These are phyloP conservation scores for Arrhopalites spinosus DNA, from an alignment of 2,888 invertebrate genomes.

Conservation along the genomic window DNA sequence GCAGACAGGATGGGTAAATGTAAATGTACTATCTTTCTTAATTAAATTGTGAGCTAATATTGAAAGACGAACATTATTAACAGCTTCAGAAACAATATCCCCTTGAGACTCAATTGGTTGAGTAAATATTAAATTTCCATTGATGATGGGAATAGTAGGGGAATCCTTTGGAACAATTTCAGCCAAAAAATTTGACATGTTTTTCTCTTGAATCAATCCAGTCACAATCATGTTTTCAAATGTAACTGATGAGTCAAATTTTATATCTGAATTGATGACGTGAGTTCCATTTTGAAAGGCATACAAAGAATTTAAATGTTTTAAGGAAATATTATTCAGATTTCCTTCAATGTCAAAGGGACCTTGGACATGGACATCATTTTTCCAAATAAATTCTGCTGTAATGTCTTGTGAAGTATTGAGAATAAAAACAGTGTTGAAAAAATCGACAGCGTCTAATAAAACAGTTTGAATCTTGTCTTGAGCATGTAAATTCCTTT, in stretches of 20 bases:
- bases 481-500: conserved; percentile 9
- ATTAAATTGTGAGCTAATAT: background rate
- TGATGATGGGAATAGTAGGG: background rate
- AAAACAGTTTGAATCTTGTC: conserved; percentile 15
- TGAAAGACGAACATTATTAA: conserved; percentile 34
- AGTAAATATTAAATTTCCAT: conserved; percentile 21
- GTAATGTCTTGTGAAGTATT: conserved; percentile 34
- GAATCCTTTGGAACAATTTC: background rate
- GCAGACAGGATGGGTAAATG: conserved; percentile 11
- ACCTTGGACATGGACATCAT: conserved; percentile 17
- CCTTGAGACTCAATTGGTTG: conserved; percentile 25
- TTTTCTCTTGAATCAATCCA: conserved; percentile 24
- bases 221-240: conserved; percentile 27
- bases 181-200: conserved; percentile 20
- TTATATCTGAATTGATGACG: conserved; percentile 21
- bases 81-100: conserved; percentile 15
- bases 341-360: background rate
- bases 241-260: conserved; percentile 16
- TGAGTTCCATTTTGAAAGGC: conserved; percentile 37
- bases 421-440: conserved; percentile 36
- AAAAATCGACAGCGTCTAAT: conserved; percentile 35
- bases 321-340: conserved; percentile 33
- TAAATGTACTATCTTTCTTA: background rate
- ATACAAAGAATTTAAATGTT: conserved; percentile 30
- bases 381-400: conserved; percentile 4